phyloP scores from a whole-genome alignment of 1,140 invertebrate species.

The Pseudobourletiella spinata region DNA sequence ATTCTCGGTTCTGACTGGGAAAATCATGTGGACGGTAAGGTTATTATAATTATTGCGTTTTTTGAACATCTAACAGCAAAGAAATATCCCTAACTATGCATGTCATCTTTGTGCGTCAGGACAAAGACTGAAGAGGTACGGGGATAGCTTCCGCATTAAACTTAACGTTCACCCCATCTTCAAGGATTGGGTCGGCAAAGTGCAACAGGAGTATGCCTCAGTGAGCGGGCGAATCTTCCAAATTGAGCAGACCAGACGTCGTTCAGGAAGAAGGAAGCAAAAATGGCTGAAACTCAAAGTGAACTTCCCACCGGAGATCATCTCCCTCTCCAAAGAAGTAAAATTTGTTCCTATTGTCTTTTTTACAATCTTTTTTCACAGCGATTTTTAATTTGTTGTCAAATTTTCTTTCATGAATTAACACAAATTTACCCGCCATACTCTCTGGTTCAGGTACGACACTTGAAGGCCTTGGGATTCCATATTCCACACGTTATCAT shows the following conservation, averaged over 20 bases:
- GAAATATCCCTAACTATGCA: background rate
- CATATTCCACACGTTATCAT: constrained; percentile 94
- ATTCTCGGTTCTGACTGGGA: constrained; percentile 86
- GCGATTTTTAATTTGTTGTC: no score
- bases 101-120: no score
- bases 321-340: constrained; percentile 93
- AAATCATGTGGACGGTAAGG: constrained; percentile 81
- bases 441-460: constrained; percentile 76
- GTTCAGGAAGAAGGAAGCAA: constrained; percentile 68
- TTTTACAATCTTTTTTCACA: no score
- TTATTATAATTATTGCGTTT: no score
- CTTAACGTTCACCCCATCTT: constrained; percentile 93
- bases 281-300: constrained; percentile 87
- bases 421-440: no score
- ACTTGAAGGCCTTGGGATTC: constrained; percentile 93
- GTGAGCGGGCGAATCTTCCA: constrained; percentile 90
- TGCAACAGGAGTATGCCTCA: constrained; percentile 86
- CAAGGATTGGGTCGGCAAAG: constrained; percentile 93
- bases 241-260: constrained; percentile 71
- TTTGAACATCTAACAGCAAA: background rate
- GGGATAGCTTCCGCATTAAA: constrained; percentile 93
- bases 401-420: no score
- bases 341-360: no score
- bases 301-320: constrained; percentile 97
- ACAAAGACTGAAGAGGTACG: constrained; percentile 93